phyloP scores from a whole-genome alignment of 2,113 vertebrate species.

The Ivindomyrus marchei region DNA sequence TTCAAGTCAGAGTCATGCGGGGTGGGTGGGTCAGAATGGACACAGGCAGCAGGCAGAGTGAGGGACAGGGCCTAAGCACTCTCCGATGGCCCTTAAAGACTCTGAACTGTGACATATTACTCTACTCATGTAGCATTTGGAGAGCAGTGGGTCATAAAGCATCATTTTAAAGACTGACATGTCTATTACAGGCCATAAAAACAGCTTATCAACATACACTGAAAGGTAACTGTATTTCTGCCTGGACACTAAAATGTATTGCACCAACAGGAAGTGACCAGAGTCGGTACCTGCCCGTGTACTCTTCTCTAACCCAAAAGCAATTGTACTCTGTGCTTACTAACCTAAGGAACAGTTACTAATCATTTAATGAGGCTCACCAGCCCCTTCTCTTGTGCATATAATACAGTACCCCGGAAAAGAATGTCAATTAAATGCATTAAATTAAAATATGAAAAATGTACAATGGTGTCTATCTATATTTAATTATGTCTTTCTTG shows the following conservation, averaged over 20 bases:
- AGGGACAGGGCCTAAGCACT: neutral
- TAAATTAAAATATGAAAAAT: neutral
- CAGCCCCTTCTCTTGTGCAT: neutral
- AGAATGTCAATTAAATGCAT: neutral
- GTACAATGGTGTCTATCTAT: neutral
- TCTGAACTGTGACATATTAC: neutral
- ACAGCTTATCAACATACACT: neutral
- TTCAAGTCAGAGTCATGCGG: neutral
- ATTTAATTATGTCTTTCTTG: neutral
- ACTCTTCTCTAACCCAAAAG: neutral
- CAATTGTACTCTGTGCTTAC: neutral
- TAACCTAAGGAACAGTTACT: neutral
- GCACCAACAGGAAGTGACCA: neutral
- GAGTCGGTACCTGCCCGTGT: neutral
- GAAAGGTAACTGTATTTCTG: neutral
- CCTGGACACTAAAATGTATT: neutral
- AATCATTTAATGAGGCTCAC: neutral
- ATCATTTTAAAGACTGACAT: neutral
- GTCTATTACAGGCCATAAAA: neutral
- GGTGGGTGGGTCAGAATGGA: too few relatives aligned
- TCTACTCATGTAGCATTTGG: neutral
- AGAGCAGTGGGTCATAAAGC: neutral
- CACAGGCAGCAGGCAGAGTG: slow-evolving; percentile 7
- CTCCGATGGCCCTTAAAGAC: neutral
- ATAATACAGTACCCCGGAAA: neutral